Conservation (phyloP, 1,140 invertebrate genomes). For the Belonocnema kinseyi region DNA sequence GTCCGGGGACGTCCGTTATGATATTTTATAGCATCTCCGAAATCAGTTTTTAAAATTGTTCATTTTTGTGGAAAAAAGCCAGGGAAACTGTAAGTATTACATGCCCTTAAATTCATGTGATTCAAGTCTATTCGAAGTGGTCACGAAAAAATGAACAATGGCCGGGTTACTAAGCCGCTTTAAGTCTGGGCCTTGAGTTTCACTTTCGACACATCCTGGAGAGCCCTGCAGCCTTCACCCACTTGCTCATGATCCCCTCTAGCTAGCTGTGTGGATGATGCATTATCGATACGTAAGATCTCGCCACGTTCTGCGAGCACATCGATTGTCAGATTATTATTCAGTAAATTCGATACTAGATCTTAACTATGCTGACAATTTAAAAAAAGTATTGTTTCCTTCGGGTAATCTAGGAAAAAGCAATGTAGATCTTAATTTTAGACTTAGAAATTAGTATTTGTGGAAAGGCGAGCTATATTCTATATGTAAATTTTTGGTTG, state of each 20-base stretch:
- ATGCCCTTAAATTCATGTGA: no score
- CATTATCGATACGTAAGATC: slow-evolving; percentile 51
- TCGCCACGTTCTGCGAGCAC: slow-evolving; percentile 50
- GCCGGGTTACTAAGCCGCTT: slow-evolving; percentile 27
- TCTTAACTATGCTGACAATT: not conserved
- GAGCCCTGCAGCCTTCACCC: slow-evolving; percentile 72
- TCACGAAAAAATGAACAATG: slow-evolving; percentile 5
- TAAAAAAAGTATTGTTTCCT: not conserved
- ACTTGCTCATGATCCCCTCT: slow-evolving; percentile 68
- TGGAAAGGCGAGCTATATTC: no score
- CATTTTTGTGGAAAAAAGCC: no score
- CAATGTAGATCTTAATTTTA: no score
- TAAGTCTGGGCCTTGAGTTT: slow-evolving; percentile 65
- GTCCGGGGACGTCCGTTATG: no score
- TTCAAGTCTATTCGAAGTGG: no score
- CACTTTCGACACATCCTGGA: slow-evolving; percentile 74
- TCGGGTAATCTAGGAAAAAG: no score
- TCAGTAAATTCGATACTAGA: not conserved
- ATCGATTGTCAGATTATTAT: slow-evolving; percentile 46
- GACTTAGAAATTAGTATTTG: no score
- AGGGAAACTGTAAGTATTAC: no score
- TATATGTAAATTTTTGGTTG: no score
- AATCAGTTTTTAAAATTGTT: no score
- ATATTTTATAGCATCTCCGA: no score
- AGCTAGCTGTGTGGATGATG: slow-evolving; percentile 39